phyloP scores from a whole-genome alignment of 2,113 vertebrate species.

The Tragelaphus scriptus region DNA sequence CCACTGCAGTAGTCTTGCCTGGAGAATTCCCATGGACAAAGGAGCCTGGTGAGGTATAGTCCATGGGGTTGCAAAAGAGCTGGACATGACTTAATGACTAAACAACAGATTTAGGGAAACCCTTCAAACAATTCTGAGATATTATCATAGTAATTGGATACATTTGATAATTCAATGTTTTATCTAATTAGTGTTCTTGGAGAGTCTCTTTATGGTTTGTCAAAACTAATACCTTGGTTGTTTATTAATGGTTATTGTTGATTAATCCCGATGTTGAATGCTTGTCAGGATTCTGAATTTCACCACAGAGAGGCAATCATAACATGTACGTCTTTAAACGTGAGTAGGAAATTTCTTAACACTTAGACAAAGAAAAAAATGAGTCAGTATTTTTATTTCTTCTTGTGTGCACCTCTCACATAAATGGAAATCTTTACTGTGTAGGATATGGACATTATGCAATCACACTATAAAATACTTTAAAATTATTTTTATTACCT shows the following conservation, averaged over 20 bases:
- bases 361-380: not conserved
- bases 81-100: not conserved
- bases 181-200: not conserved
- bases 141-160: not conserved
- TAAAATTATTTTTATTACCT: not conserved
- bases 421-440: not conserved
- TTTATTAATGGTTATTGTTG: not conserved
- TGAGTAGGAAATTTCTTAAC: not conserved
- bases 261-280: not conserved
- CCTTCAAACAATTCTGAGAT: not conserved
- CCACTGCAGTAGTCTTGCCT: not conserved
- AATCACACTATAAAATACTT: not conserved
- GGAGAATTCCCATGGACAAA: not conserved
- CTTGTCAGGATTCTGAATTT: not conserved
- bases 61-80: not conserved
- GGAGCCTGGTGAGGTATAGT: not conserved
- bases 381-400: not conserved
- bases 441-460: not conserved
- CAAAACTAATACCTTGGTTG: not conserved
- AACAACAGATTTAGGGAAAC: not conserved
- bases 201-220: not conserved
- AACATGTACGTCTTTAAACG: not conserved
- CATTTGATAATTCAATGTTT: not conserved
- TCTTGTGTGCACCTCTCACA: not conserved
- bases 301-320: not conserved